Evolutionary conservation across 2,888 invertebrate species (phyloP).

Genomic region (Lepidocyrtinus sp.): DNA sequence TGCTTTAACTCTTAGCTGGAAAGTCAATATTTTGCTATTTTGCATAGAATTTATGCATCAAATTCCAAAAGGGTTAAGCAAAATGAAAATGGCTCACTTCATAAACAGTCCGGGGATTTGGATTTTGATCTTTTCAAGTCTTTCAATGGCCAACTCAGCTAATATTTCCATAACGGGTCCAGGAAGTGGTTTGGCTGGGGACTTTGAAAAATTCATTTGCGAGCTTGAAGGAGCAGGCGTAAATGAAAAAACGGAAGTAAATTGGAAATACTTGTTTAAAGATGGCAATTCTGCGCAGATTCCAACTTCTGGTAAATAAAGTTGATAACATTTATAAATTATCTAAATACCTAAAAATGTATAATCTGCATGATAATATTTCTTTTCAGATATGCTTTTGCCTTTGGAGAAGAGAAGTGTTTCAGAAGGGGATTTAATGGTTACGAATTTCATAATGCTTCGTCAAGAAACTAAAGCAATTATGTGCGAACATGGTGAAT

Average conservation of each 20-base stretch:
- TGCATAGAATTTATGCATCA: too few species aligned
- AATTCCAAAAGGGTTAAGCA: too few species aligned
- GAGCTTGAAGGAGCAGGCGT: conserved; percentile 1
- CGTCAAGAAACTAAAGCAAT: background rate
- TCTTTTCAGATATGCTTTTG: conserved; percentile 13
- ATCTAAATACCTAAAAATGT: background rate
- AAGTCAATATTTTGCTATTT: too few species aligned
- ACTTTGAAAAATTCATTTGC: conserved; percentile 45
- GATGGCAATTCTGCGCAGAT: too few species aligned
- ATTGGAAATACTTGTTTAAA: conserved; percentile 30
- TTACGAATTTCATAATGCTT: conserved; percentile 17
- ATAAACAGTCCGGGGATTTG: background rate
- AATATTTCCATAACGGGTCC: conserved; percentile 14
- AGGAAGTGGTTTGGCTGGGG: conserved; percentile 1
- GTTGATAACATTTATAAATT: background rate
- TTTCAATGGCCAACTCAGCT: background rate
- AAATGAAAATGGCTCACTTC: background rate
- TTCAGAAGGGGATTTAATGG: background rate
- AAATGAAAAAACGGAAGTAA: background rate
- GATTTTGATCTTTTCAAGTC: background rate
- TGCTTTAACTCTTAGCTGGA: too few species aligned
- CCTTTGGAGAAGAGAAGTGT: background rate
- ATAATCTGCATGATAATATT: background rate
- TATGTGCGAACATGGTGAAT: conserved; percentile 2
- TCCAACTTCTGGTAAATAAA: background rate